These are phyloP conservation scores for Geophilus truncorum DNA, from an alignment of 2,888 invertebrate species.

Conservation along the genomic window DNA sequence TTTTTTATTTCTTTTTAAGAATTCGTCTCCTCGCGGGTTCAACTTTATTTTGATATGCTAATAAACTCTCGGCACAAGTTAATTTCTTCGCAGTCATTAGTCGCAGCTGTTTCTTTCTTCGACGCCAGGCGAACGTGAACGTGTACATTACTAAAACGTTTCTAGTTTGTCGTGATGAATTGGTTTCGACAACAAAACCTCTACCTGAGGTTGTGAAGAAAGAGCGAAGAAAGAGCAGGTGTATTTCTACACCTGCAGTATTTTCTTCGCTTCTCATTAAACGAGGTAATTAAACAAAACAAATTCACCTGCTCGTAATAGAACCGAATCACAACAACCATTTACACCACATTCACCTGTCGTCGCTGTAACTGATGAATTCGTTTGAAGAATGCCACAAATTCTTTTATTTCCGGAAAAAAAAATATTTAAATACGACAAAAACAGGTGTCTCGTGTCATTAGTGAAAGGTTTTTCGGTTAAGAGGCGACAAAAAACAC, in stretches of 20 bases:
- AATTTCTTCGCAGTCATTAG: slow-evolving; percentile 12
- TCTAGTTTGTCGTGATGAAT: background rate
- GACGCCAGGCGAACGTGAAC: background rate
- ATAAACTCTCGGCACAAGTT: background rate
- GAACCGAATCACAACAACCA: background rate
- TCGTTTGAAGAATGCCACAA: too few species aligned
- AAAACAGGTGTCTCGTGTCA: too few species aligned
- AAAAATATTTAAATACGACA: too few species aligned
- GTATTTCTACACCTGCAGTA: background rate
- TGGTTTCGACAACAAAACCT: background rate
- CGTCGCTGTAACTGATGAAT: too few species aligned
- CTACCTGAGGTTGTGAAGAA: too few species aligned
- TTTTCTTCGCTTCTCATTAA: background rate
- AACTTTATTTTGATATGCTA: background rate
- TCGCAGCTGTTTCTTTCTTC: background rate
- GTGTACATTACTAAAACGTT: background rate
- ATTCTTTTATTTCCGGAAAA: too few species aligned
- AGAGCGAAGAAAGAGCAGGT: background rate
- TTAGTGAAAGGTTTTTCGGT: too few species aligned
- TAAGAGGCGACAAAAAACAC: too few species aligned
- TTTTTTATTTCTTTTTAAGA: background rate
- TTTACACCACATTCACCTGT: too few species aligned
- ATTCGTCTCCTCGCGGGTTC: background rate
- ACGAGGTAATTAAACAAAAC: background rate
- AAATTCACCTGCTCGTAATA: background rate